Percentiles rank a stretch among this genome's conserved stretches.
These are phyloP conservation scores for Macquaria ambigua DNA, from an alignment of 2,113 vertebrate genomes.

Conservation along the genomic window DNA sequence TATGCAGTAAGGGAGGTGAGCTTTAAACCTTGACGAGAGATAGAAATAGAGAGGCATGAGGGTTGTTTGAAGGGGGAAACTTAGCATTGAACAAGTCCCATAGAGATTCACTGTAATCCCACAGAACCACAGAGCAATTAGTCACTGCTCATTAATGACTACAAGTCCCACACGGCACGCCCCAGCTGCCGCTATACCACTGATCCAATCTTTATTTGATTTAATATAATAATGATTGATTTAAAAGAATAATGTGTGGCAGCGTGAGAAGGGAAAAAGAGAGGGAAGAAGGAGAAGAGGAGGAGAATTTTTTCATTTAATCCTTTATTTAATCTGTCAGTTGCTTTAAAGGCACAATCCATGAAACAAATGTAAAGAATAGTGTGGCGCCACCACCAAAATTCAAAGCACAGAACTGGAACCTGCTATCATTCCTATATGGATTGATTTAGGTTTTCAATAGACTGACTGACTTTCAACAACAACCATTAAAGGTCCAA, in stretches of 20 bases:
- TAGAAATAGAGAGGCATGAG: conserved; percentile 7
- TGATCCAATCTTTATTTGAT: conserved; percentile 69
- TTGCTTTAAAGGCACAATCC: background rate
- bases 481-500: background rate
- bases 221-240: no score
- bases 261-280: background rate
- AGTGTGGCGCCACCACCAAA: background rate
- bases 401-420: background rate
- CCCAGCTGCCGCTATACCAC: conserved; percentile 44
- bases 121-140: conserved; percentile 66
- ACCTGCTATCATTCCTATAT: background rate
- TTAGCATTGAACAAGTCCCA: conserved; percentile 45
- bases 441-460: background rate
- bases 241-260: conserved; percentile 1
- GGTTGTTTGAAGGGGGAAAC: conserved; percentile 44
- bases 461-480: background rate
- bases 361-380: background rate
- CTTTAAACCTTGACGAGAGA: background rate
- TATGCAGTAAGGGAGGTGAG: background rate
- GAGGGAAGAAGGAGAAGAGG: background rate
- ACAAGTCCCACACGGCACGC: conserved; percentile 55
- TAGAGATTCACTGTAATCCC: conserved; percentile 54
- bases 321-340: background rate
- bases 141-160: conserved; percentile 77
- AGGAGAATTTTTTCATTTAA: background rate